phyloP scores from a whole-genome alignment of 1,140 invertebrate genomes.

The Plectus sambesii region DNA sequence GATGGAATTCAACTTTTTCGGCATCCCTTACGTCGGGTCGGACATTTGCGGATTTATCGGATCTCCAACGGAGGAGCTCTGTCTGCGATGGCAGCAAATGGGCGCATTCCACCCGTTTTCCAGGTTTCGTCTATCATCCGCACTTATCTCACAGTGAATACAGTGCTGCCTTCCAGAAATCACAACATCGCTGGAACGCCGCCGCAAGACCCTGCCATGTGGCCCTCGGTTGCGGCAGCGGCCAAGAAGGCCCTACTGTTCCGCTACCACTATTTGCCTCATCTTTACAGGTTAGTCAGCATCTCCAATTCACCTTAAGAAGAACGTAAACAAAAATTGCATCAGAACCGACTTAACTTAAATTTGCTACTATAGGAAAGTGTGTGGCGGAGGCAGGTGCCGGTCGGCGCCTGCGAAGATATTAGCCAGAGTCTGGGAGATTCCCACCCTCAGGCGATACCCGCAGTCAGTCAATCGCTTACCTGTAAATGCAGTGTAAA shows the following conservation, averaged over 20 bases:
- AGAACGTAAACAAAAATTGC: too few species aligned
- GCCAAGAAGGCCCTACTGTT: slow-evolving; percentile 29
- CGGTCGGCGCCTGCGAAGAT: too few species aligned
- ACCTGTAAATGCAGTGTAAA: too few species aligned
- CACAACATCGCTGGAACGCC: slow-evolving; percentile 16
- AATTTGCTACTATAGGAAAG: too few species aligned
- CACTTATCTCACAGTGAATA: slow-evolving; percentile 19
- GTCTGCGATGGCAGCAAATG: slow-evolving; percentile 34
- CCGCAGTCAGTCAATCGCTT: too few species aligned
- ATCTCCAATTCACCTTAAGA: too few species aligned
- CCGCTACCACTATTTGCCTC: slow-evolving; percentile 25
- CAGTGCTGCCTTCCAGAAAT: slow-evolving; percentile 21
- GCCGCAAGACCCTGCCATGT: slow-evolving; percentile 41
- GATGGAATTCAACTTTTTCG: slow-evolving; percentile 64
- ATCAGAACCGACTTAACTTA: too few species aligned
- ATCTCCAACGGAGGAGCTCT: slow-evolving; percentile 26
- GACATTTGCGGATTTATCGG: slow-evolving; percentile 47
- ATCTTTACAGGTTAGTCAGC: slow-evolving; percentile 21
- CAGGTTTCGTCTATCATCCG: slow-evolving; percentile 45
- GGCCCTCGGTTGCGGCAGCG: slow-evolving; percentile 40
- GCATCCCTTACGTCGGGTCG: slow-evolving; percentile 51
- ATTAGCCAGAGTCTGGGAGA: too few species aligned
- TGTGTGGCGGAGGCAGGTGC: too few species aligned
- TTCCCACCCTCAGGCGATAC: too few species aligned
- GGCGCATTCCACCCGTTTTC: slow-evolving; percentile 53